Evolutionary conservation across 1,140 invertebrate species (phyloP).

Genomic region (Drosophila oshimai): DNA sequence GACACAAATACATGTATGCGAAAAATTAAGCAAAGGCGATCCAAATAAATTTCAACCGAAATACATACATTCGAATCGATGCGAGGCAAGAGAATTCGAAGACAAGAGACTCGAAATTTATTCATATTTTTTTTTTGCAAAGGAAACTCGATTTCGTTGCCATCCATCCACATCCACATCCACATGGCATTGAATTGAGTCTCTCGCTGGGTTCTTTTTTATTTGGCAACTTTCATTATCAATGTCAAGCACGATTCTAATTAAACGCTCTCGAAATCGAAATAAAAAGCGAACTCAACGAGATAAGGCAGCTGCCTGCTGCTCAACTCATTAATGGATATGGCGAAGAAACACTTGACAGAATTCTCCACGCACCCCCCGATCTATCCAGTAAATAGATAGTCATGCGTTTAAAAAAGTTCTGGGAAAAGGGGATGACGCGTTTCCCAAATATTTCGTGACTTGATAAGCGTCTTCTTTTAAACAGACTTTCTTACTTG

Average conservation of each 20-base stretch:
- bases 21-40: conserved; percentile 13
- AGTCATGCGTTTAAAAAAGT: neutral
- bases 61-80: conserved; percentile 20
- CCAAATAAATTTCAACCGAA: conserved; percentile 18
- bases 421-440: neutral
- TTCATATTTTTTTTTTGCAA: neutral
- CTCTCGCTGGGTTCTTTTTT: conserved; percentile 4
- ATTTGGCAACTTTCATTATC: conserved; percentile 65
- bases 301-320: conserved; percentile 39
- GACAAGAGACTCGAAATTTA: conserved; percentile 15
- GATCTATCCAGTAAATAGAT: neutral
- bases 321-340: conserved; percentile 58
- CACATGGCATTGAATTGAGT: conserved; percentile 28
- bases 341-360: neutral
- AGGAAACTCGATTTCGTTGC: conserved; percentile 29
- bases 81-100: neutral
- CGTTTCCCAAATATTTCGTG: conserved; percentile 1
- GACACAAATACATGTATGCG: conserved; percentile 36
- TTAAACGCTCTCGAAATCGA: conserved; percentile 41
- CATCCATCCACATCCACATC: no score
- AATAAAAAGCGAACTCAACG: conserved; percentile 5
- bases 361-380: neutral
- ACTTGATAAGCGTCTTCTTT: neutral
- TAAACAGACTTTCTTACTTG: no score
- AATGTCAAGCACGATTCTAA: conserved; percentile 68